A percentile compares a stretch with the other conserved stretches of the same genome.
Evolutionary conservation across 2,888 invertebrate species (phyloP).

Genomic region (Macrophya alboannulata): DNA sequence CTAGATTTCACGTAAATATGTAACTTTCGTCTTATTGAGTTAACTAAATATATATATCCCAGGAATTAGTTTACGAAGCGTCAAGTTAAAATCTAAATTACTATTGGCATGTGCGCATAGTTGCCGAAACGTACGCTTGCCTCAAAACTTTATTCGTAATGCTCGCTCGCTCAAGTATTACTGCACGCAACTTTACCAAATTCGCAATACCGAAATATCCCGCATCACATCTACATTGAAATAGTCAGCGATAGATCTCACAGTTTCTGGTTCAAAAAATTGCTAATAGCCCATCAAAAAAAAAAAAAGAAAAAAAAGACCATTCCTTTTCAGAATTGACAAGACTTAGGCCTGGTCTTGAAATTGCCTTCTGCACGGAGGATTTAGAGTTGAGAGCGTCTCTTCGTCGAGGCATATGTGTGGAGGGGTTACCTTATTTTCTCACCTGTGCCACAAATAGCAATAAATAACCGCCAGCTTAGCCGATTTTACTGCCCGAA

Average conservation of each 20-base stretch:
- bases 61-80: slow-evolving; percentile 39
- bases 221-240: neutral
- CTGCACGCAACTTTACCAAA: neutral
- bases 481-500: slow-evolving; percentile 78
- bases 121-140: neutral
- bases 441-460: slow-evolving; percentile 77
- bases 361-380: neutral
- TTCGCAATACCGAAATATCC: neutral
- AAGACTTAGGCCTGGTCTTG: neutral
- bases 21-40: slow-evolving; percentile 49
- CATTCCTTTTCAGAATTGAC: neutral
- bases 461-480: slow-evolving; percentile 79
- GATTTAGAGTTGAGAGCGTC: neutral
- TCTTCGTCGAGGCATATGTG: neutral
- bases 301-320: neutral
- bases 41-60: slow-evolving; percentile 40
- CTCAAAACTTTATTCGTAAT: neutral
- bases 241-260: neutral
- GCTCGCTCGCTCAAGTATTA: neutral
- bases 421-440: slow-evolving; percentile 63
- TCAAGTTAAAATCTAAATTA: slow-evolving; percentile 25
- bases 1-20: slow-evolving; percentile 47
- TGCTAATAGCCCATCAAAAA: neutral
- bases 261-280: neutral
- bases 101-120: slow-evolving; percentile 26